phyloP scores from a whole-genome alignment of 2,888 invertebrate species.

The Bimastos eiseni region DNA sequence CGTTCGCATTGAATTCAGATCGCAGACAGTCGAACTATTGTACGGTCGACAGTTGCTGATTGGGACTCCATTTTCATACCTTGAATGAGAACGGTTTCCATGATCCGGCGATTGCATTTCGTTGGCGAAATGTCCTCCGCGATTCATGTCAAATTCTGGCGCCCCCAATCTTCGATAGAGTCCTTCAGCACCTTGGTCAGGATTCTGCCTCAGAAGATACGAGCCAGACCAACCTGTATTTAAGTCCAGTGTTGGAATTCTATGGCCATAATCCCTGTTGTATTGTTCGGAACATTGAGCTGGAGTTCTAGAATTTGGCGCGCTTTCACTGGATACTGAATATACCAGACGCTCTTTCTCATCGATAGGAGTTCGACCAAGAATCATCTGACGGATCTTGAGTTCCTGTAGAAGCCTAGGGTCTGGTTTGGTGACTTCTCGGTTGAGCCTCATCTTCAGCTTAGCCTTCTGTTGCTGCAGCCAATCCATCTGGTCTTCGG shows the following conservation, averaged over 20 bases:
- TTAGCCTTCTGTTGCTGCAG: slow-evolving; percentile 59
- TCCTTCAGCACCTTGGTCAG: background rate
- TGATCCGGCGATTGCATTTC: background rate
- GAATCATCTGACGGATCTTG: background rate
- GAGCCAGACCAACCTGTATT: background rate
- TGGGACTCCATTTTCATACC: background rate
- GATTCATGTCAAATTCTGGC: background rate
- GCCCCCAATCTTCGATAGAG: background rate
- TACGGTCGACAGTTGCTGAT: background rate
- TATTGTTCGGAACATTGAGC: background rate
- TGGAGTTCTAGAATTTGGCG: background rate
- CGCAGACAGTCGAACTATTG: background rate
- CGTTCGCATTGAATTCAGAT: background rate
- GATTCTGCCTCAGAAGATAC: background rate
- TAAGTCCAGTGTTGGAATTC: background rate
- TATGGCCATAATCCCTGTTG: background rate
- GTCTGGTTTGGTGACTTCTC: background rate
- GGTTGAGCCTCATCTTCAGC: slow-evolving; percentile 40
- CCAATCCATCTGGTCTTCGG: slow-evolving; percentile 50
- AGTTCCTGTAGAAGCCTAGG: background rate
- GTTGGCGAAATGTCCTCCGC: background rate
- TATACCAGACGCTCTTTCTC: background rate
- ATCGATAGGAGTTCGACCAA: background rate
- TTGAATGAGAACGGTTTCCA: background rate
- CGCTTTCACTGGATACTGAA: background rate